Evolutionary conservation across 2,888 invertebrate genomes (phyloP).

Genomic region (Tinea trinotella): DNA sequence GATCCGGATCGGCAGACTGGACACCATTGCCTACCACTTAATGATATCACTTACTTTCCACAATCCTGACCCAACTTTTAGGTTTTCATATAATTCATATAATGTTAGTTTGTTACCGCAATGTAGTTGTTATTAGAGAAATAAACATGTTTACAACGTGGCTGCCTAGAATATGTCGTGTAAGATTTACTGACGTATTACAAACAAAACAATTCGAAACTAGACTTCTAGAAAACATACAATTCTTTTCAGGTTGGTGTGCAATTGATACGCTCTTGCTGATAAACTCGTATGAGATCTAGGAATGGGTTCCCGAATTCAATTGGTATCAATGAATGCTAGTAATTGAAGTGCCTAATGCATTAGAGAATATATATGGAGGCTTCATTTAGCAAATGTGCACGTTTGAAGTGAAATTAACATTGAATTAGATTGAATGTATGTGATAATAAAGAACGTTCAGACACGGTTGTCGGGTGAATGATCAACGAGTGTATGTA

Average conservation of each 20-base stretch:
- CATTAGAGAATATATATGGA: background rate
- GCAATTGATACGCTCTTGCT: background rate
- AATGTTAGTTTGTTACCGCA: no score
- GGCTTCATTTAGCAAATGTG: background rate
- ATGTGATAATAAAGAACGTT: background rate
- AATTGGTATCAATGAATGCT: conserved; percentile 11
- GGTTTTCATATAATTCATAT: no score
- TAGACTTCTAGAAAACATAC: conserved; percentile 5
- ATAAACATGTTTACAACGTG: conserved; percentile 2
- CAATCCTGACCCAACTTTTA: no score
- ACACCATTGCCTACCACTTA: no score
- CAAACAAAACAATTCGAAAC: conserved; percentile 33
- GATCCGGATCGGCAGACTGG: no score
- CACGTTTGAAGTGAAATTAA: conserved; percentile 1
- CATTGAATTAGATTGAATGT: background rate
- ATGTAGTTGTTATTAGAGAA: conserved; percentile 2
- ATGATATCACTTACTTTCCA: no score
- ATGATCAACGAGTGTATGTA: background rate
- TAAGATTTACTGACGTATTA: conserved; percentile 50
- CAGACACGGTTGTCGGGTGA: background rate
- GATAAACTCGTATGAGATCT: background rate
- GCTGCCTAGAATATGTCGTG: background rate
- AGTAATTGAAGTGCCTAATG: conserved; percentile 16
- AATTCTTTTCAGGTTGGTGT: background rate
- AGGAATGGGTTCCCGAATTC: conserved; percentile 8